Evolutionary conservation across 2,888 invertebrate species (phyloP), one percentile per base, ranked within the genome.

Genomic region (Pheosia tremula): DNA sequence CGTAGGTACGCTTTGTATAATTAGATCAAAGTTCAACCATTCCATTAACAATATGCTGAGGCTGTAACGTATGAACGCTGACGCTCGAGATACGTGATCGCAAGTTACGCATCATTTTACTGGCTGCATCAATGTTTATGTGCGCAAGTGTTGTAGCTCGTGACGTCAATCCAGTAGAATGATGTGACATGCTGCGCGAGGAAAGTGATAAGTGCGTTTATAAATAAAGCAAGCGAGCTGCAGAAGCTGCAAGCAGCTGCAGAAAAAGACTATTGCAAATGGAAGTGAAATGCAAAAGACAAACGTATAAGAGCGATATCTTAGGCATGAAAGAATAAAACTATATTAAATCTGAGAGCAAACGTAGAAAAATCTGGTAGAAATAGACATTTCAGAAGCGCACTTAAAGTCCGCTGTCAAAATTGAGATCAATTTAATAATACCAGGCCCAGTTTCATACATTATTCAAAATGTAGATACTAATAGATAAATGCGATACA

Each of bases 111-210:
- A 52, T 61, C 64, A 66, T 67, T 41, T 39, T 10, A 41, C 3
- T 4, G 24, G 13, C 24, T n/a, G 41, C 41, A 41, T 53, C 69
- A 66, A 63, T 60, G 56, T 61, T 58, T 62, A 56, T 63, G 58
- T 64, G 64, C 69, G 61, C 74, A 74, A 73, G 61, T 74, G 76
- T 69, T 67, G 61, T 66, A 50, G 61, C 61, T 66, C 39, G 60
- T 75, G 74, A 72, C 74, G 71, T 74, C 24, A 24, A 24, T 24
- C 24, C 24, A 24, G 24, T 68, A 73, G 68, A 62, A 7, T 8
- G 47, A 50, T 10, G 36, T 58, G 54, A 37, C 56, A 58, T 59
- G 61, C 66, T 71, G 64, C 53, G 56, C 60, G 57, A 53, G n/a
- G 37, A 52, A 24, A 52, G 38, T 5, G 7, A 56, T 5, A 7